These are phyloP conservation scores for Otolemur garnettii DNA, from an alignment of 2,113 vertebrate genomes.

Conservation along the genomic window DNA sequence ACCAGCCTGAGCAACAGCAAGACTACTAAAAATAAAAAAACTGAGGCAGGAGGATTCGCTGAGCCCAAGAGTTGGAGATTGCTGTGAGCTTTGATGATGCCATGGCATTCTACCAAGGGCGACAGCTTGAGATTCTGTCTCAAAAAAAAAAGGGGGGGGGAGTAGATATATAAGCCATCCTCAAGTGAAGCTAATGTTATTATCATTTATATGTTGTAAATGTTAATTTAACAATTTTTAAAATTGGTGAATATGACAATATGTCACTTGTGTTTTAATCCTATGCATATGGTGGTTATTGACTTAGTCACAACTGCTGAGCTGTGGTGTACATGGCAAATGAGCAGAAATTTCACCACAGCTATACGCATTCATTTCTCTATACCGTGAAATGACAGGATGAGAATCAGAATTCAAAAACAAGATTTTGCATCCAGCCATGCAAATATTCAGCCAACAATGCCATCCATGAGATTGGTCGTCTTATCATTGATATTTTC, in stretches of 20 bases:
- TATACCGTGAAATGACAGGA: neutral
- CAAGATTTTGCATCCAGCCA: neutral
- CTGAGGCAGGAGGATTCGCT: too few relatives aligned
- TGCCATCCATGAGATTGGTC: neutral
- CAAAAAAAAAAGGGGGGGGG: too few relatives aligned
- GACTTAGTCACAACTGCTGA: neutral
- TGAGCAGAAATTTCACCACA: neutral
- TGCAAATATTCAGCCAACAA: neutral
- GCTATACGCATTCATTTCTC: neutral
- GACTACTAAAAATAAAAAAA: too few relatives aligned
- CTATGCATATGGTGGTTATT: neutral
- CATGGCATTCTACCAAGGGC: too few relatives aligned
- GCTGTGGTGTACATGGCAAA: neutral
- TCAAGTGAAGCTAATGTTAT: neutral
- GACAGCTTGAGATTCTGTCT: too few relatives aligned
- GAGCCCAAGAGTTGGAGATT: too few relatives aligned
- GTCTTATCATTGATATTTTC: conserved; percentile 19
- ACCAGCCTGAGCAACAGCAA: too few relatives aligned
- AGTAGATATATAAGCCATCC: neutral
- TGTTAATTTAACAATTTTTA: conserved; percentile 26
- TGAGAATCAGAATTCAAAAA: neutral
- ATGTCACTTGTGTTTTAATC: neutral
- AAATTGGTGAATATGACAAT: neutral
- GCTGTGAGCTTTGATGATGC: too few relatives aligned
- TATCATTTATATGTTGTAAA: neutral